Evolutionary conservation across 2,888 invertebrate species (phyloP).

Genomic region (Augochlorella aurata): DNA sequence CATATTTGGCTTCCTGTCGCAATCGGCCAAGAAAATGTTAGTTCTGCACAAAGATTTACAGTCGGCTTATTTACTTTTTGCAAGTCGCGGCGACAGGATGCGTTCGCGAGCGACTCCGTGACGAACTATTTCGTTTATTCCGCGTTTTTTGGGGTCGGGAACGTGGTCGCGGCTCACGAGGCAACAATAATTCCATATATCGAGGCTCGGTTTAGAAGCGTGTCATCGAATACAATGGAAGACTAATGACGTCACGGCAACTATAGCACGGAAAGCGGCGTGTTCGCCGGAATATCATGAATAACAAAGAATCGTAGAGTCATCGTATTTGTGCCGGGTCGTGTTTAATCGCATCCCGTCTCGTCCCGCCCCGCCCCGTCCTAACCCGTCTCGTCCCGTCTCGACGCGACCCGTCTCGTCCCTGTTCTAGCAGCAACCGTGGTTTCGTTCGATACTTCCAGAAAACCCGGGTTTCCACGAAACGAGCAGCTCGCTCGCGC

Average conservation of each 20-base stretch:
- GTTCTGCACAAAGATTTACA: no score
- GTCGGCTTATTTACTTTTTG: neutral
- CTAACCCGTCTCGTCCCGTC: neutral
- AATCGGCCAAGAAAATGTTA: no score
- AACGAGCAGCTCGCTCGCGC: neutral
- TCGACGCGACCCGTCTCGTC: neutral
- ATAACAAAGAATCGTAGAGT: constrained; percentile 56
- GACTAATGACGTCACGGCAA: constrained; percentile 53
- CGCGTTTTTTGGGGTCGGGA: neutral
- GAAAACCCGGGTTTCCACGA: constrained; percentile 8
- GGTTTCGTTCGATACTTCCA: constrained; percentile 23
- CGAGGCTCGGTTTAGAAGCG: constrained; percentile 44
- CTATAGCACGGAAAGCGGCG: constrained; percentile 47
- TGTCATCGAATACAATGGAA: constrained; percentile 57
- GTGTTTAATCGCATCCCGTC: constrained; percentile 27
- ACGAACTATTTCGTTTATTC: neutral
- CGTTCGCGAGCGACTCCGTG: neutral
- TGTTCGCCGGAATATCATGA: constrained; percentile 53
- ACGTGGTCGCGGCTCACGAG: constrained; percentile 24
- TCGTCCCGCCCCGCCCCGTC: neutral
- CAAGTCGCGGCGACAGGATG: neutral
- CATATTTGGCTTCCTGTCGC: no score
- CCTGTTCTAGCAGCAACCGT: neutral
- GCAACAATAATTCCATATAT: constrained; percentile 54
- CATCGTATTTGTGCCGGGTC: constrained; percentile 47